These are phyloP conservation scores for Perodicticus potto DNA, from an alignment of 2,797 vertebrate genomes.

Conservation along the genomic window DNA sequence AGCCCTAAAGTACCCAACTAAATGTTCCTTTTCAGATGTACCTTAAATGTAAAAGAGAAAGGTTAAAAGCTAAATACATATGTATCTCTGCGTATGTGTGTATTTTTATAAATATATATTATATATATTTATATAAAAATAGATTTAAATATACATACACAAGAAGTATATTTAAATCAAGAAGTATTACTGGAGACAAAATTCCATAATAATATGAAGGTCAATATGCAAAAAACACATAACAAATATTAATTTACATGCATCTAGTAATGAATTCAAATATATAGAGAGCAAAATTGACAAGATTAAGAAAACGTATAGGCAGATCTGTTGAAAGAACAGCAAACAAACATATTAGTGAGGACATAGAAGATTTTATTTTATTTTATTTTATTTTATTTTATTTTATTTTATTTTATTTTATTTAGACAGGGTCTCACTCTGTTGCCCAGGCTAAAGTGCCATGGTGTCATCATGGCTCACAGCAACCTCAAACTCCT, in stretches of 20 bases:
- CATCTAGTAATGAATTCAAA: conserved; percentile 11
- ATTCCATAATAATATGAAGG: background rate
- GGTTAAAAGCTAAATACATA: background rate
- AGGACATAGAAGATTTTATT: conserved; percentile 2
- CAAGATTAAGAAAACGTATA: background rate
- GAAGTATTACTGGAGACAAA: background rate
- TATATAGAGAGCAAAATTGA: background rate
- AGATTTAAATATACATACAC: too few relatives aligned
- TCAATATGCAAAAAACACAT: background rate
- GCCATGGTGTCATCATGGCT: background rate
- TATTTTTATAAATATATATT: background rate
- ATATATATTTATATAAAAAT: background rate
- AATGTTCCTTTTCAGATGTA: conserved; percentile 6
- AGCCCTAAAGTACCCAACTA: background rate
- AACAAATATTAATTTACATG: conserved; percentile 22
- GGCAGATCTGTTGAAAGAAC: background rate
- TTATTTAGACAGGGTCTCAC: background rate
- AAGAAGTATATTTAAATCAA: background rate
- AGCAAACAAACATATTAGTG: conserved; percentile 29
- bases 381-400: conserved; percentile 57
- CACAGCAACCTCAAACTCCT: background rate
- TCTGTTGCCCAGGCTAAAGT: background rate
- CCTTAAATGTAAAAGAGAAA: background rate
- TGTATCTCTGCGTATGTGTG: background rate
- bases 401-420: conserved; percentile 55